These are phyloP conservation scores for Gallinago undulata DNA, from an alignment of 2,113 vertebrate genomes.

Conservation along the genomic window DNA sequence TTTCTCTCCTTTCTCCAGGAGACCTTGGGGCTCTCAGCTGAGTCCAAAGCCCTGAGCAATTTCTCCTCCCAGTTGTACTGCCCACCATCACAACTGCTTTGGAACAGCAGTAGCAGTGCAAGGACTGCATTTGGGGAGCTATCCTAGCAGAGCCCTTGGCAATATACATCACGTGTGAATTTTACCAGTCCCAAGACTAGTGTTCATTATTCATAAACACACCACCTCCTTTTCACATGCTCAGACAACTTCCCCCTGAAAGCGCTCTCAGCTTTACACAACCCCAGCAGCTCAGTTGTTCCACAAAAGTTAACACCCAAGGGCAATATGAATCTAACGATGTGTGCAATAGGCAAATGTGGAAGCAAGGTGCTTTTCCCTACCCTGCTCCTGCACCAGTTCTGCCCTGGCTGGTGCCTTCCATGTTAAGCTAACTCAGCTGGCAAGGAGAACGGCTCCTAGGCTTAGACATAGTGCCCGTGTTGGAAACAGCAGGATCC, in stretches of 20 bases:
- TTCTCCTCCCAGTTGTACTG: background rate
- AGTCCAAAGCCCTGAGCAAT: background rate
- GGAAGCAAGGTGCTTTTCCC: background rate
- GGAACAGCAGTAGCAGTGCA: background rate
- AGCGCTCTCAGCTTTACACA: background rate
- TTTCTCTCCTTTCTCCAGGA: background rate
- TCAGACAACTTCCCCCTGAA: background rate
- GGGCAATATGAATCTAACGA: background rate
- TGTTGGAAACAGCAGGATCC: background rate
- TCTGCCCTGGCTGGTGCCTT: background rate
- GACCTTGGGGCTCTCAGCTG: fast-evolving
- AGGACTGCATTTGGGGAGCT: background rate
- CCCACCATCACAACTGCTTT: background rate
- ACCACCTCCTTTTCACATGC: background rate
- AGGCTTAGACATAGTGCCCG: background rate
- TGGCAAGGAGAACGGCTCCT: background rate
- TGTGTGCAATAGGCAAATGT: background rate
- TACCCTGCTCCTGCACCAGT: background rate
- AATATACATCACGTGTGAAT: background rate
- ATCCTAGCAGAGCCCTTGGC: background rate
- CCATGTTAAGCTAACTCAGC: background rate
- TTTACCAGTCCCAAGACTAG: background rate
- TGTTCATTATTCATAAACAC: background rate
- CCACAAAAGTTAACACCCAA: background rate
- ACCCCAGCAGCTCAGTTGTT: background rate